Base-by-base conservation (phyloP, 2,888 invertebrate species). In the Girardia tigrina region DNA sequence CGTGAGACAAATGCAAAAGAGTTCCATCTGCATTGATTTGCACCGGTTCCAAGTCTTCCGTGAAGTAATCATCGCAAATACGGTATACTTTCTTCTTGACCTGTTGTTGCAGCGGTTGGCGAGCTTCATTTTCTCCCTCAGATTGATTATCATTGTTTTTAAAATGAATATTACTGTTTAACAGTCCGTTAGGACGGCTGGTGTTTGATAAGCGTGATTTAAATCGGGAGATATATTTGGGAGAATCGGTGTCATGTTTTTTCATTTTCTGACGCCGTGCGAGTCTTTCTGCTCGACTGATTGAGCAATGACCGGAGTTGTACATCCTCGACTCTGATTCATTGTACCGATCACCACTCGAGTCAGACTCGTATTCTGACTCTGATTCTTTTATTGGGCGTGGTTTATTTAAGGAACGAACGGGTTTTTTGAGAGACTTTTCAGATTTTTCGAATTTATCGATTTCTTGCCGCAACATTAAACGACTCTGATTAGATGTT, bases 11-110 rank as follows among this genome's bases (percentile, higher is more conserved):
- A 72, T 72, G 28, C n/a, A 27, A 8, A 26, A 72, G 26, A 6
- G 72, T 72, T 28, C 72, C 72, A 26, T n/a, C 72, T 28, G 4
- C 26, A 26, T 72, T 72, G 14, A 72, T 72, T n/a, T 28, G 26
- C 6, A 72, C 72, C 8, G 72, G 72, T 27, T 27, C 27, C 4
- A 72, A n/a, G n/a, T 72, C 72, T 28, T 72, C 72, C 6, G 72
- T 72, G 72, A 72, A 72, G 26, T 26, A 72, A 28, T 72, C 27
- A 27, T 72, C 72, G 28, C 26, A 72, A 12, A 72, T 28, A n/a
- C 72, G 72, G n/a, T 27, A 72, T 8, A 72, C 72, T 28, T 72
- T 72, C 27, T 36, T 36, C 16, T 36, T 36, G 12, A 36, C 36
- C 16, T 36, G 36, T 36, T 36, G 36, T 36, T 36, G 36, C 36